Evolutionary conservation across 2,797 vertebrate genomes (phyloP).

Genomic region (Artibeus lituratus): DNA sequence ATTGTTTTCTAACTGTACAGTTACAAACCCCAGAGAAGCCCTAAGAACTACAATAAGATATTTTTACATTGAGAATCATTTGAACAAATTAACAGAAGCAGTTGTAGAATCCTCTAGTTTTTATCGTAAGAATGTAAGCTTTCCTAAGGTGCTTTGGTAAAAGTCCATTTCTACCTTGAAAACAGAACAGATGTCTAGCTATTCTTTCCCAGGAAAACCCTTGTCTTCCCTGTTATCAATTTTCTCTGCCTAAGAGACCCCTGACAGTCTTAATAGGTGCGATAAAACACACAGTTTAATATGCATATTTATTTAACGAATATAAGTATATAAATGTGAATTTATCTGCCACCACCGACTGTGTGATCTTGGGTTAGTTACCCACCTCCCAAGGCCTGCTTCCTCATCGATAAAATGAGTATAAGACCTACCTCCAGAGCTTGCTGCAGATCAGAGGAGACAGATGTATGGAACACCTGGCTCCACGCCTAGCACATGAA

Average conservation of each 20-base stretch:
- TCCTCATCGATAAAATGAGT: neutral
- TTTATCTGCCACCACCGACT: neutral
- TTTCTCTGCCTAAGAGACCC: neutral
- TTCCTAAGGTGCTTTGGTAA: neutral
- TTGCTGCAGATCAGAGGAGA: neutral
- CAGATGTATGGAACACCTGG: neutral
- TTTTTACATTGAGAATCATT: neutral
- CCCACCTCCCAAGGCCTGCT: neutral
- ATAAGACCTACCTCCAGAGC: neutral
- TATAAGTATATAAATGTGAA: neutral
- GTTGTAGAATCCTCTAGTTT: neutral
- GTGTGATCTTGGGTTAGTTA: neutral
- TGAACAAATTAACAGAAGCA: neutral
- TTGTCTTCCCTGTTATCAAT: neutral
- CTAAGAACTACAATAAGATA: neutral
- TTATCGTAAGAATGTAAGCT: neutral
- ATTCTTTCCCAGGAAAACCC: neutral
- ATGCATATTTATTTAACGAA: neutral
- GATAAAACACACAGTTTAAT: neutral
- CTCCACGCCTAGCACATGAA: neutral
- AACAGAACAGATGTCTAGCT: neutral
- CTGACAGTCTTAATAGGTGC: neutral
- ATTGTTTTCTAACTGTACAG: neutral
- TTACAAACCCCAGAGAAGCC: neutral
- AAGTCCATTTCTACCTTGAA: neutral